Conservation (phyloP, 92 coral and sea anemone genomes). For the Zoanthus gigantus region DNA sequence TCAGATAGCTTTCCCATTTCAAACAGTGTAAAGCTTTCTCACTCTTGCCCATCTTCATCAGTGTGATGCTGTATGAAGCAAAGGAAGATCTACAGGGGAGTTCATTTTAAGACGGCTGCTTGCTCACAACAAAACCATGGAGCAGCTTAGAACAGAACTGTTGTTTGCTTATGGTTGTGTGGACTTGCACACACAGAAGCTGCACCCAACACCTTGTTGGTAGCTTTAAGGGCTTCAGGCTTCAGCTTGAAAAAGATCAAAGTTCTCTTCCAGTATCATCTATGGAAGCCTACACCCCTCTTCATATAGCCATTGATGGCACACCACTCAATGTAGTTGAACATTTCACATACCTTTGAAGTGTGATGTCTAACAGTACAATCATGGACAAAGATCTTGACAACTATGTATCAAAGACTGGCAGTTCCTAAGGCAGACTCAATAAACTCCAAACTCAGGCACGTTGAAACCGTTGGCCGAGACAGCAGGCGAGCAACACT, state of each 20-base stretch:
- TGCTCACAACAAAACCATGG: background rate
- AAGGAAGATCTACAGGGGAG: background rate
- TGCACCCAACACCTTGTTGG: background rate
- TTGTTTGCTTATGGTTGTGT: background rate
- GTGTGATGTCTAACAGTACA: too few relatives aligned
- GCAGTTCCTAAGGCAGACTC: too few relatives aligned
- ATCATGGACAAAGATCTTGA: too few relatives aligned
- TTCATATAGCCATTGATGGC: too few relatives aligned
- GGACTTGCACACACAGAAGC: background rate
- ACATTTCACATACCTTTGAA: too few relatives aligned
- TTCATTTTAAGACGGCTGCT: background rate
- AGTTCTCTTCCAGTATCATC: too few relatives aligned
- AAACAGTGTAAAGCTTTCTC: background rate
- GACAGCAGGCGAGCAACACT: too few relatives aligned
- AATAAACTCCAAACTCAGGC: too few relatives aligned
- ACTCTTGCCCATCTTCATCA: background rate
- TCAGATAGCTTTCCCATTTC: background rate
- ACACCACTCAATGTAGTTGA: too few relatives aligned
- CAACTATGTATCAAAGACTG: too few relatives aligned
- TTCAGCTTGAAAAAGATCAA: background rate
- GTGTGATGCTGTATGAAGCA: background rate
- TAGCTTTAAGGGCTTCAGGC: background rate
- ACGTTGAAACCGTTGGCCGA: too few relatives aligned
- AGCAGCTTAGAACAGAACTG: background rate
- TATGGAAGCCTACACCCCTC: too few relatives aligned